Evolutionary conservation across 2,888 invertebrate species (phyloP).

Genomic region (Ennomos fuscantarius): DNA sequence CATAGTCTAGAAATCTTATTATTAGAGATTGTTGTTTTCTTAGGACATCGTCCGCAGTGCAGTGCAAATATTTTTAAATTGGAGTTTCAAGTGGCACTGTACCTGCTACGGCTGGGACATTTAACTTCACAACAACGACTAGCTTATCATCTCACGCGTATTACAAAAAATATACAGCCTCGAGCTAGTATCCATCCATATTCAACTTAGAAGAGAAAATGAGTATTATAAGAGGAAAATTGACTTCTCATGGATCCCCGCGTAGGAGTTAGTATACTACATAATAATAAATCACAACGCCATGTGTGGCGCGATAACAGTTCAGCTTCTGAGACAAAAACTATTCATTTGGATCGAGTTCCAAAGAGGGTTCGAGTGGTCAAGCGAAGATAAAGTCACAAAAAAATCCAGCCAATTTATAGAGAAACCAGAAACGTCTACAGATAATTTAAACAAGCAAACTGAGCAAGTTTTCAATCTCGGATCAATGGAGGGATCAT

Average conservation of each 20-base stretch:
- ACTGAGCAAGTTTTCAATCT: constrained; percentile 27
- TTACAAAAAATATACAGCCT: no score
- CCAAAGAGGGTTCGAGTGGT: constrained; percentile 41
- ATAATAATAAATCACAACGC: constrained; percentile 41
- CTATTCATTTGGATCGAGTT: constrained; percentile 41
- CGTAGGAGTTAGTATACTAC: constrained; percentile 34
- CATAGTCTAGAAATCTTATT: no score
- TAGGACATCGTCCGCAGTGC: no score
- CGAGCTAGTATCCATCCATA: background rate
- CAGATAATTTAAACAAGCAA: constrained; percentile 33
- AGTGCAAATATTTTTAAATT: no score
- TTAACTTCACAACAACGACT: no score
- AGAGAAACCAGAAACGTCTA: constrained; percentile 29
- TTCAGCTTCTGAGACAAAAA: constrained; percentile 40
- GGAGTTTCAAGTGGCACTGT: no score
- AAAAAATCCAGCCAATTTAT: constrained; percentile 40
- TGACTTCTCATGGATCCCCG: constrained; percentile 25
- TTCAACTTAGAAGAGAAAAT: constrained; percentile 17
- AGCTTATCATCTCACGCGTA: no score
- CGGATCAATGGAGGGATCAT: constrained; percentile 44
- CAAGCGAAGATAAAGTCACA: constrained; percentile 37
- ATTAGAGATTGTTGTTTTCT: no score
- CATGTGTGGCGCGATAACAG: constrained; percentile 39
- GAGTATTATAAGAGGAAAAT: constrained; percentile 25
- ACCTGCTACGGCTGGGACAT: no score